Base-by-base conservation (phyloP, 2,888 invertebrate species). In the Drosophila testacea region DNA sequence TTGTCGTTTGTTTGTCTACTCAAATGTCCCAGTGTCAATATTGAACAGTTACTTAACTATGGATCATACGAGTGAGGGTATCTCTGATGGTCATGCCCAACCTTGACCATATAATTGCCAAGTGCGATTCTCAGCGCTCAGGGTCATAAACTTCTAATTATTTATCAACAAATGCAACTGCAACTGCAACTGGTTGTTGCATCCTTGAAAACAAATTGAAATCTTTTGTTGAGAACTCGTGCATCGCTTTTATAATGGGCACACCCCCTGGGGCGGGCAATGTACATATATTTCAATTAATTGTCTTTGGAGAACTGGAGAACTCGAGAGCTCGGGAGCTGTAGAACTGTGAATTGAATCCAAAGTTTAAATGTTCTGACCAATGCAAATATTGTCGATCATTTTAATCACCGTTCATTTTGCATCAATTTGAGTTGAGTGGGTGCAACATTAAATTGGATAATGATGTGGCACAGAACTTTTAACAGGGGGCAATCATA, bases 81-180 rank as follows among this genome's bases (percentile, higher is more conserved):
- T 72, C 69, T 65, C 34, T 13, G 46, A 44, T 65, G 72, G 67
- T 67, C 69, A 66, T 71, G 73, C 62, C 16, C 69, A 83, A 78
- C 83, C 83, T 88, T 88, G 83, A 81, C 79, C 84, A 86, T 71
- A 77, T 80, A 85, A 85, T 88, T 88, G 81, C 75, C 54, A 67
- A 63, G 56, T 62, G 55, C 51, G 60, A 57, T 50, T 57, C 67
- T 52, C 38, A 50, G 32, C 34, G 28, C 59, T 69, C 83, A 88
- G 83, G 83, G 83, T 80, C 83, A 78, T 38, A 50, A 46, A 67
- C 59, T 65, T 67, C 67, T 75, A 76, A 78, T 78, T 74, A 69
- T 68, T 56, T 36, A 60, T 44, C 30, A 61, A 36, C 48, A 62
- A 64, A 22, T 64, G 66, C 73, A 64, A 54, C 64, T 36, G 50